Evolutionary conservation across 2,113 vertebrate species (phyloP), one percentile per base, ranked within the genome.

Genomic region (Narcine bancroftii): DNA sequence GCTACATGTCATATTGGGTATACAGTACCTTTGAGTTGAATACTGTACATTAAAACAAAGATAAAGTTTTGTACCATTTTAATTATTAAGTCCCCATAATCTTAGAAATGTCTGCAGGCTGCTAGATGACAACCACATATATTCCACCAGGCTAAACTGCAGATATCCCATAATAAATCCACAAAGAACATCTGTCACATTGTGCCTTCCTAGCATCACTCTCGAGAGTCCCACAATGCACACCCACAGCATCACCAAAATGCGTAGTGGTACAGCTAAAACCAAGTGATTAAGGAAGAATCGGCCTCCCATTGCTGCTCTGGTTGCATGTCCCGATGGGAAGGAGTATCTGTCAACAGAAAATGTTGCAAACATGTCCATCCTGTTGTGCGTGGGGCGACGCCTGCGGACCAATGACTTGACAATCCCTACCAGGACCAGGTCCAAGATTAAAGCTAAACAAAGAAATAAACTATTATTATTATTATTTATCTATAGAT

Each of bases 321-420:
- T 96, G 24, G 98, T 99, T 93, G 99, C 96, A 0, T 99, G 99
- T 94, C 98, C 99, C 0, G 99, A 99, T 0, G 99, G 99, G 93
- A 99, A 99, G 92, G 99, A 99, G 93, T 98, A 99, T 94, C 97
- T 96, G 96, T 99, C 99, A 95, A 99, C 98, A 0, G 99, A 99
- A 92, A 98, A 95, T 19, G 98, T 98, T 95, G 97, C 95, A 13
- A 99, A 99, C 98, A 99, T 99, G 96, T 99, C 99, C 98, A 98
- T 99, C 75, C 97, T 98, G 95, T 99, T 99, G 93, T 99, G 97
- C 0, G 96, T 94, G 0, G 99, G 99, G 0, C 98, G 97, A 0
- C 96, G 97, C 50, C 99, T 96, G 92, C 95, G 97, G 92, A 99
- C 98, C 2, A 98, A 93, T 0, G 97, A 97, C 94, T 99, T 99